phyloP scores from a whole-genome alignment of 2,888 invertebrate genomes.

The Dryocosmus kuriphilus region DNA sequence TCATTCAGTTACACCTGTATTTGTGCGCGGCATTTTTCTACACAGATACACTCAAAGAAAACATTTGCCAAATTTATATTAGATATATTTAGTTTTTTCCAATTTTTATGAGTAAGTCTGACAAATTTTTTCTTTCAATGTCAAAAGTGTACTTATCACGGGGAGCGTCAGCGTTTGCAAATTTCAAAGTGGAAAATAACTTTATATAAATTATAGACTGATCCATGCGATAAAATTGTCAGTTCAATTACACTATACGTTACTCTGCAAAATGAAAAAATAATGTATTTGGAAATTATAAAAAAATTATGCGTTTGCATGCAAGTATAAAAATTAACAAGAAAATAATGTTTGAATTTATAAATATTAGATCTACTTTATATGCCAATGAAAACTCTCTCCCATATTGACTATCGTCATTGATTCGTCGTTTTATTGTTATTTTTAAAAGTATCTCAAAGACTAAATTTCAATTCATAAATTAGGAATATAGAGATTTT shows the following conservation, averaged over 20 bases:
- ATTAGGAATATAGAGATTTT: not conserved
- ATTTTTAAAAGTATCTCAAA: not conserved
- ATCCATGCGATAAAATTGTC: too few relatives aligned
- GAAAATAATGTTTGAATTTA: too few relatives aligned
- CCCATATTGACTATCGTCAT: not conserved
- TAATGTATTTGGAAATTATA: too few relatives aligned
- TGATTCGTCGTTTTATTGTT: not conserved
- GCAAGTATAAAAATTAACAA: too few relatives aligned
- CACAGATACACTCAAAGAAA: constrained; percentile 51
- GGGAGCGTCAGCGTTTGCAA: not conserved
- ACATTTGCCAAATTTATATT: constrained; percentile 33
- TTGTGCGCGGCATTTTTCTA: constrained; percentile 67
- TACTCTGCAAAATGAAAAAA: too few relatives aligned
- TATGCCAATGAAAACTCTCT: not conserved
- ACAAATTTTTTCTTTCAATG: not conserved
- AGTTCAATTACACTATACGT: too few relatives aligned
- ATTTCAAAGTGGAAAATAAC: not conserved
- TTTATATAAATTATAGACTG: not conserved
- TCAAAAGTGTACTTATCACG: constrained; percentile 16
- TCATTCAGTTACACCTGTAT: constrained; percentile 57
- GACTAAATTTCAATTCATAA: not conserved
- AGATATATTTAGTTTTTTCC: constrained; percentile 16
- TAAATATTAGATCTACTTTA: not conserved
- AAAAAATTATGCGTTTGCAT: too few relatives aligned
- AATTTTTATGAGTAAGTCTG: not conserved